Percentiles rank a stretch among this genome's conserved stretches.
These are phyloP conservation scores for Dryomyza anilis DNA, from an alignment of 2,888 invertebrate genomes.

Conservation along the genomic window DNA sequence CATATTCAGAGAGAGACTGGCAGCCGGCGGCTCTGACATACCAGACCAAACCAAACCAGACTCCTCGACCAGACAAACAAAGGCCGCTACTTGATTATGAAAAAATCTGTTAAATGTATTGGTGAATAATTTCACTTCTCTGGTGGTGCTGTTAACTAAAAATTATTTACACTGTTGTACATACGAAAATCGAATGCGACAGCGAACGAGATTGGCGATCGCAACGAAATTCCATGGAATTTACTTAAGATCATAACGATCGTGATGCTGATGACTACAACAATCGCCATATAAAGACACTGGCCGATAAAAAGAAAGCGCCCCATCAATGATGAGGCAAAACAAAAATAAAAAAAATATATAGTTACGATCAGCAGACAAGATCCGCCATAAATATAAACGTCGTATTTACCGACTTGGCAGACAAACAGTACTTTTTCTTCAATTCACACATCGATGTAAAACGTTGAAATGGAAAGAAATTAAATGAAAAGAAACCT, in stretches of 20 bases:
- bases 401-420: background rate
- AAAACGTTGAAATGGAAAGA: slow-evolving; percentile 5
- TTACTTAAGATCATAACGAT: too few species aligned
- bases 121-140: slow-evolving; percentile 25
- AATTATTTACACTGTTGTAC: slow-evolving; percentile 2
- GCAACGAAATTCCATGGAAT: background rate
- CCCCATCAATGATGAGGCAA: too few species aligned
- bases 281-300: background rate
- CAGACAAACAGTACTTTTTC: slow-evolving; percentile 1
- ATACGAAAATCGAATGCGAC: background rate
- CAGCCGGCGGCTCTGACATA: too few species aligned
- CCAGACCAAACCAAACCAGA: too few species aligned
- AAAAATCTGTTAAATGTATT: background rate
- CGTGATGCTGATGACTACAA: background rate
- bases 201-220: background rate
- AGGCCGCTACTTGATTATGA: background rate
- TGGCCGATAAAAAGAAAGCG: too few species aligned
- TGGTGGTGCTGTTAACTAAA: background rate
- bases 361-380: too few species aligned
- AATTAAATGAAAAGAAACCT: background rate
- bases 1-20: background rate
- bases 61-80: background rate
- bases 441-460: slow-evolving; percentile 11
- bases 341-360: too few species aligned
- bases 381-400: too few species aligned